Evolutionary conservation across 2,888 invertebrate species (phyloP), one percentile per base, ranked within the genome.

Genomic region (Isotomurus palustris): DNA sequence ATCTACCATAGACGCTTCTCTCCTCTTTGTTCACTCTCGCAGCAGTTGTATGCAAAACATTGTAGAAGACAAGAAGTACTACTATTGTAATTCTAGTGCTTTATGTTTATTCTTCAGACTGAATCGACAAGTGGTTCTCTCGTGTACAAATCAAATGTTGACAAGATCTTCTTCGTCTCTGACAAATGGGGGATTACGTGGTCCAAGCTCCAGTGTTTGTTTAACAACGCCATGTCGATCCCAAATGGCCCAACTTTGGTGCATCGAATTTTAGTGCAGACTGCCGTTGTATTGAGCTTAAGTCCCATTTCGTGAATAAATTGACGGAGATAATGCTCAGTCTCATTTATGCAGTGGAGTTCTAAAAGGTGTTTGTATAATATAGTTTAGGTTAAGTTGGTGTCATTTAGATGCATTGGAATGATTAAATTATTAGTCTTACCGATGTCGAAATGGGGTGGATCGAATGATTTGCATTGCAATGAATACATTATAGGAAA

Each of bases 381-480:
- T 19, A 14, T 8, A 2, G 29, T 22, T 50, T 38, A 22, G 35
- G 25, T 44, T 21, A 41, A 36, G 60, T 12, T 32, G 19, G 3
- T 17, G 21, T 40, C 19, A 22, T 32, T 44, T 21, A 19, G 40
- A 21, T 12, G 6, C 17, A 14, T 44, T 14, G 10, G 22, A 44
- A 8, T 44, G 22, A 44, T 47, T 32, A 32, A 14, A 32, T 32
- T 8, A 32, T 8, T 10, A 32, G 35, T 27, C 70, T 73, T 78
- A 88, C 89, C 89, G 73, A 97, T 76, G 14, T 86, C 87, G 73
- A 96, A 94, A 67, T 88, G 78, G 0, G 96, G 96, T 14, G 84
- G 80, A 24, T 85, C 77, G 74, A 90, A 94, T 62, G 88, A 78
- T 2, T 89, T 82, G 75, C 93, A 87, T 74, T 87, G 89, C 27